Conservation (phyloP, 1,140 invertebrate genomes). For the Globodera ellingtonae region DNA sequence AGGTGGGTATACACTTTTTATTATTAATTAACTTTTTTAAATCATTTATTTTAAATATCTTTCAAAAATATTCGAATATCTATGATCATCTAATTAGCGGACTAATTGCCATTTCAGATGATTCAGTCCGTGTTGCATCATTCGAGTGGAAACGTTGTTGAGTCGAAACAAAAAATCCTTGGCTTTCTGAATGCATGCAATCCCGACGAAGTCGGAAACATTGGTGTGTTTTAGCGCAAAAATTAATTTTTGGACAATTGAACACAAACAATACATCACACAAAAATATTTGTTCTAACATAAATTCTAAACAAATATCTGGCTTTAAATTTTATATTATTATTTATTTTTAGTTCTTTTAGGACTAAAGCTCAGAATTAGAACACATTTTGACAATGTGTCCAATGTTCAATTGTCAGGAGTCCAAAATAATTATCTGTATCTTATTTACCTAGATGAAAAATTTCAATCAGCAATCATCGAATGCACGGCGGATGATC, state of each 20-base stretch:
- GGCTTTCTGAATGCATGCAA: slow-evolving; percentile 12
- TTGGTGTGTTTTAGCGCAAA: slow-evolving; percentile 4
- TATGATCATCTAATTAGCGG: no score
- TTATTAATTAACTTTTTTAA: background rate
- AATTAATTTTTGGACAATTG: background rate
- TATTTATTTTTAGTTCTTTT: no score
- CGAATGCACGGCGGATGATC: slow-evolving; percentile 20
- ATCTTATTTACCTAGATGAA: slow-evolving; percentile 2
- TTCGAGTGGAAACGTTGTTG: background rate
- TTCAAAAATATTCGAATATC: no score
- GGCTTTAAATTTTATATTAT: no score
- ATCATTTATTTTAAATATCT: no score
- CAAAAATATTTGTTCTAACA: no score
- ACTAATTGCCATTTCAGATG: background rate
- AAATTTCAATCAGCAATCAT: slow-evolving; percentile 30
- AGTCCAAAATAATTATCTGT: no score
- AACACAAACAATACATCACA: background rate
- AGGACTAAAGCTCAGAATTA: no score
- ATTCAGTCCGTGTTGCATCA: slow-evolving; percentile 1
- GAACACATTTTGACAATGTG: no score
- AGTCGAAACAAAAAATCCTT: slow-evolving; percentile 8
- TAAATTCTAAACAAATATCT: no score
- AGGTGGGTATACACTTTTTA: background rate
- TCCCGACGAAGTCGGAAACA: slow-evolving; percentile 14
- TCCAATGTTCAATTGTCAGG: no score